Base-by-base conservation (phyloP, 2,797 vertebrate genomes). In the Sebastes taczanowskii region DNA sequence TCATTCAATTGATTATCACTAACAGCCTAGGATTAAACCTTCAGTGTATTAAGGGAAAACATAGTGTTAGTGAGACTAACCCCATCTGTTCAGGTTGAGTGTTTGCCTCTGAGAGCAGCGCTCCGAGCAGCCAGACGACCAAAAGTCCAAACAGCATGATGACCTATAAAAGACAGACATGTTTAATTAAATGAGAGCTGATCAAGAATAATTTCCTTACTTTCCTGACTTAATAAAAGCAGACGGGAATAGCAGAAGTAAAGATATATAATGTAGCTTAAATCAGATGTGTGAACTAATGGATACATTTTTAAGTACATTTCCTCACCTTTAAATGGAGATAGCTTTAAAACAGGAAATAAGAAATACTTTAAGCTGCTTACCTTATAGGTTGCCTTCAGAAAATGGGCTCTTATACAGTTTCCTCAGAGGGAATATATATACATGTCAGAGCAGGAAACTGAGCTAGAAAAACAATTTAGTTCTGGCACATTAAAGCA, bases 401-500 rank as follows among this genome's bases (percentile, higher is more conserved):
- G n/a, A 53, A 62, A 52, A 61, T 34, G 30, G 3, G 72, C 60
- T 73, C 83, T 86, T 80, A 79, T 78, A 85, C 32, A 20, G 29
- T 78, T 65, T 77, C n/a, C 25, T 22, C 64, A 60, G 30, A 52
- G n/a, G 34, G 42, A 65, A 79, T 82, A 77, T 82, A 35, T 35
- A 35, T 35, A 35, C 13, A 35, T 86, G 61, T 61, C 49, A 34
- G 29, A 66, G 66, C 53, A 42, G 66, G 18, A 68, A 78, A 69
- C 65, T 55, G 22, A 67, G 29, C 14, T 49, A 64, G 84, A 84
- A 92, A 89, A 93, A 90, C 84, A 87, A 77, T 71, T 93, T 91
- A 84, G 42, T 91, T 91, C 81, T 77, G 83, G 82, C 69, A 81
- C 92, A 92, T 93, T 93, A 91, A 75, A 86, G 52, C 66, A 81